Base-by-base conservation (phyloP, 1,140 invertebrate genomes). In the Heliothis subflexa region DNA sequence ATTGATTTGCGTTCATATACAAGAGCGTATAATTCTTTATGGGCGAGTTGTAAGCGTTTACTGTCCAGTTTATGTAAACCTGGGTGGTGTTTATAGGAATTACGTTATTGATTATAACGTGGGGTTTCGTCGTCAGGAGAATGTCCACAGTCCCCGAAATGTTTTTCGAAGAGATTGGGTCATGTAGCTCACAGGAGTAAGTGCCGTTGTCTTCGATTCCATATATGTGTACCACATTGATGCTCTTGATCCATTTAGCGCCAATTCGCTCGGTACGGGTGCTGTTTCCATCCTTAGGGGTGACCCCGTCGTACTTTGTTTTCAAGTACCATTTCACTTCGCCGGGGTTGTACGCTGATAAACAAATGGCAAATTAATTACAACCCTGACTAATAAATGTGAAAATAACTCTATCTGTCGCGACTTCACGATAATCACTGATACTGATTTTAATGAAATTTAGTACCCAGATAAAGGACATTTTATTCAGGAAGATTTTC, bases 11-110 rank as follows among this genome's bases (percentile, higher is more conserved):
- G 4, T 50, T 62, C 84, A 96, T 95, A 10, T 96, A 96, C 84
- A 96, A 95, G 10, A 97, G 94, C 57, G 95, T 95, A 86, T 97
- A 98, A 21, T 95, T 92, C 73, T 95, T 94, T 21, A 97, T 95
- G 0, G 96, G 96, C 57, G 96, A 96, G 88, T 98, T 98, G 79
- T 97, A 97, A 78, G 97, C 96, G 71, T 96, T 96, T 0, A 97
- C 88, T 0, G 97, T 98, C 97, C 97, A 98, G 89, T 98, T 98
- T 0, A 98, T 85, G 88, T 96, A 98, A 61, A 98, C 96, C 89
- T 96, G 96, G 13, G 95, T 95, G 13, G 96, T 95, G 28, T 97
- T 97, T 7, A 98, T 97, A 0, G 97, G 96, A 89, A 97, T 97
- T 1, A 97, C 96, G 71, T 96, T 96, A 86, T 97, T 96, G 76